Percentiles rank a stretch among this genome's conserved stretches.
Evolutionary conservation across 2,113 vertebrate genomes (phyloP).

Genomic region (Oryzias javanicus): DNA sequence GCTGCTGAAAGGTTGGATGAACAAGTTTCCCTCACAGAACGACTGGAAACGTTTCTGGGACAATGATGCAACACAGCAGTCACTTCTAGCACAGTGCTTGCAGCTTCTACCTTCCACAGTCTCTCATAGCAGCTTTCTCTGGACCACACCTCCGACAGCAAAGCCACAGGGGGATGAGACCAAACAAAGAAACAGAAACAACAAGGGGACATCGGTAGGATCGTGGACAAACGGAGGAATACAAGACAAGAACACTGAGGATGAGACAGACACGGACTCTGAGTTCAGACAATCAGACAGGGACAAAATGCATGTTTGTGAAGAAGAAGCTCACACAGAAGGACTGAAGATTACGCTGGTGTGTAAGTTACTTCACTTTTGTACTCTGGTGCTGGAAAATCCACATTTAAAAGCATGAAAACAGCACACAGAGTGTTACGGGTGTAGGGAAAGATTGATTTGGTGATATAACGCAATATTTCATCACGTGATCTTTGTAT

Average conservation of each 20-base stretch:
- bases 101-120: constrained; percentile 76
- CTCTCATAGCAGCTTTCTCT: constrained; percentile 75
- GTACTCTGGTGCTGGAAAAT: neutral
- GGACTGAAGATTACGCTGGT: constrained; percentile 7
- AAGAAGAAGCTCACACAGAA: constrained; percentile 7
- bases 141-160: constrained; percentile 73
- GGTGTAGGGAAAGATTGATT: no score
- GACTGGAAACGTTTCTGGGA: constrained; percentile 3
- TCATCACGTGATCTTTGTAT: no score
- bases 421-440: no score
- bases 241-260: constrained; percentile 57
- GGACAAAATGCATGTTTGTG: constrained; percentile 19
- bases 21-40: constrained; percentile 20
- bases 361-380: constrained; percentile 9
- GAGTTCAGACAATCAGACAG: constrained; percentile 3
- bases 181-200: constrained; percentile 12
- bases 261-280: constrained; percentile 33
- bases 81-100: constrained; percentile 23
- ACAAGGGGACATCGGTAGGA: constrained; percentile 9
- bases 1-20: constrained; percentile 21
- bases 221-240: constrained; percentile 40
- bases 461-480: no score
- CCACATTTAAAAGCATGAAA: no score
- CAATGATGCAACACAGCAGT: constrained; percentile 29
- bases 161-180: constrained; percentile 63